phyloP scores from a whole-genome alignment of 2,113 vertebrate genomes.

The Colistium nudipinnis region DNA sequence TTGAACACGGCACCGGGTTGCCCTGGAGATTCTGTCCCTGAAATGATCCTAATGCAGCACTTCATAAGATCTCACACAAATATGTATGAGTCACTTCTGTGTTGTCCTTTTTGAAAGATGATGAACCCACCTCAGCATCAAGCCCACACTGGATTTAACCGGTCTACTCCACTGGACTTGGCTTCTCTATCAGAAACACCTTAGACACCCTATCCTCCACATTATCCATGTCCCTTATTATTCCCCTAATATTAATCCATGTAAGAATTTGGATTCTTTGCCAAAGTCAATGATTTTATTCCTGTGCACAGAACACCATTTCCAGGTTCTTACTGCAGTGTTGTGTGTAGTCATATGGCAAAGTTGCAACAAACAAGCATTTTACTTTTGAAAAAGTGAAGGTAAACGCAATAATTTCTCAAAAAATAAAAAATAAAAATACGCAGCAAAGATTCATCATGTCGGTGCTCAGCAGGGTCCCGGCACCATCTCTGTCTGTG shows the following conservation, averaged over 20 bases:
- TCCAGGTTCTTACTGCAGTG: background rate
- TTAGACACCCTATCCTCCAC: background rate
- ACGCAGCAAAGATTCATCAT: background rate
- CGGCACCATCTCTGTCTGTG: background rate
- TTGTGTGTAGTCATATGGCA: background rate
- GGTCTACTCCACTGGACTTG: constrained; percentile 1
- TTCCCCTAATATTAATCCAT: background rate
- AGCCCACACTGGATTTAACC: constrained; percentile 1
- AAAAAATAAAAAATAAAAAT: background rate
- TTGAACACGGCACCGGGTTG: background rate
- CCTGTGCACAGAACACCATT: background rate
- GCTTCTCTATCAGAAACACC: background rate
- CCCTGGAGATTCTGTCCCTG: background rate
- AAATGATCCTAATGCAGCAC: constrained; percentile 16
- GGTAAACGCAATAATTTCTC: constrained; percentile 2
- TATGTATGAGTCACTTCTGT: constrained; percentile 22
- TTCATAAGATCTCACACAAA: constrained; percentile 37
- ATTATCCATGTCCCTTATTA: background rate
- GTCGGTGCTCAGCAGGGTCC: background rate
- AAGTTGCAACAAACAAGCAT: no score
- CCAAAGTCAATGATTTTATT: background rate
- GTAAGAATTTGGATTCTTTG: background rate
- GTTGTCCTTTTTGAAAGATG: constrained; percentile 10
- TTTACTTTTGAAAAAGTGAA: background rate
- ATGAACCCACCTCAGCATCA: constrained; percentile 26